Percentiles rank a stretch among this genome's conserved stretches.
phyloP scores from a whole-genome alignment of 2,113 vertebrate species.

The Gambusia holbrooki region DNA sequence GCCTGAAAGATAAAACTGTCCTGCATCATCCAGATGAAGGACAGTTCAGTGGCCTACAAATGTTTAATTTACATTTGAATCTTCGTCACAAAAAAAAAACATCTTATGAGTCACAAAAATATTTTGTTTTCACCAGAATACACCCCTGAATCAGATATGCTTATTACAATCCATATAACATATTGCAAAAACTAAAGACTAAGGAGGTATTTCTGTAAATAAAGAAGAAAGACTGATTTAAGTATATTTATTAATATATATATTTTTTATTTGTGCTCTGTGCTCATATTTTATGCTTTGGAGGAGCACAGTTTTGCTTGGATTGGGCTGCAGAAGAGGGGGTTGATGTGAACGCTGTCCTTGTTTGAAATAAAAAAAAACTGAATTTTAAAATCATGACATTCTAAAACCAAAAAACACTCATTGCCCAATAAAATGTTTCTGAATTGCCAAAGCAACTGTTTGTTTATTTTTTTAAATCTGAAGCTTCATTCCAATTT shows the following conservation, averaged over 20 bases:
- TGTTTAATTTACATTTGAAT: neutral
- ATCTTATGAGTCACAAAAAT: neutral
- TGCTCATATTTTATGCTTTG: slow-evolving; percentile 11
- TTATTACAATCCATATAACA: neutral
- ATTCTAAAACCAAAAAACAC: slow-evolving; percentile 1
- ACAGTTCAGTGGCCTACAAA: neutral
- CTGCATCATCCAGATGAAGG: slow-evolving; percentile 11
- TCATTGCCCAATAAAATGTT: neutral
- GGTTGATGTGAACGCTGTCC: neutral
- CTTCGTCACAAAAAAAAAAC: neutral
- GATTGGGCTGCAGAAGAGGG: too few species aligned
- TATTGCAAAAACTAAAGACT: slow-evolving; percentile 17
- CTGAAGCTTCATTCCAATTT: slow-evolving; percentile 13
- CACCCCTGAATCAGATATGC: neutral
- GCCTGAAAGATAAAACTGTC: neutral
- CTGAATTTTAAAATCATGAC: slow-evolving; percentile 2
- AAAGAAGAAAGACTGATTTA: slow-evolving; percentile 46
- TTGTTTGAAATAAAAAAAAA: neutral
- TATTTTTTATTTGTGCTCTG: slow-evolving; percentile 28
- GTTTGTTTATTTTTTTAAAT: neutral
- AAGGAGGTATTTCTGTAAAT: slow-evolving; percentile 6
- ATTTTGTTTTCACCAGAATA: neutral
- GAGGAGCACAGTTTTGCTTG: slow-evolving; percentile 6
- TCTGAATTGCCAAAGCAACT: neutral
- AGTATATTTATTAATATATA: slow-evolving; percentile 64